phyloP scores from a whole-genome alignment of 2,797 vertebrate species.

The Erpetoichthys calabaricus region DNA sequence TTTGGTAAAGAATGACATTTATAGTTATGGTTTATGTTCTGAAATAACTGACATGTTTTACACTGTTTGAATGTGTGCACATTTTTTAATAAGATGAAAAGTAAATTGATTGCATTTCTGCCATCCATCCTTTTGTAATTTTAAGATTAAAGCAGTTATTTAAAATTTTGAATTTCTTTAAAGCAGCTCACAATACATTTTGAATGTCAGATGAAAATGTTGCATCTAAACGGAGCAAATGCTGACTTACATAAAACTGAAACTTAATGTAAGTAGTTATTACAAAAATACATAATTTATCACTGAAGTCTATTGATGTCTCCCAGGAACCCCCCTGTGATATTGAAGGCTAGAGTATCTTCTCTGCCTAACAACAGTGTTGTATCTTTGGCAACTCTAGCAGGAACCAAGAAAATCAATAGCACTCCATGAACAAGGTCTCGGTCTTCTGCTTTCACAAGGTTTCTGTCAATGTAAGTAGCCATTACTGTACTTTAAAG shows the following conservation, averaged over 20 bases:
- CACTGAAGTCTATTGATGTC: conserved; percentile 31
- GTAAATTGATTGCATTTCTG: too few species aligned
- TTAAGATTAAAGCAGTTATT: too few species aligned
- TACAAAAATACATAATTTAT: conserved; percentile 55
- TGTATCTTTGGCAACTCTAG: conserved; percentile 56
- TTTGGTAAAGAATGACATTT: too few species aligned
- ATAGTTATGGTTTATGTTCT: too few species aligned
- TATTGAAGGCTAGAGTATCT: conserved; percentile 52
- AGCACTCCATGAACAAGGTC: conserved; percentile 58
- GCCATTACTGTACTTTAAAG: conserved; percentile 67
- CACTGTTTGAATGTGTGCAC: too few species aligned
- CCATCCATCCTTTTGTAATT: too few species aligned
- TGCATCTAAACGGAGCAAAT: conserved; percentile 16
- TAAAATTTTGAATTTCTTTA: too few species aligned
- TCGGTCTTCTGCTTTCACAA: conserved; percentile 55
- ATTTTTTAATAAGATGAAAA: too few species aligned
- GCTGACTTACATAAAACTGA: conserved; percentile 48
- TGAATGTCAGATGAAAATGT: too few species aligned
- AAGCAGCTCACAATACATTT: too few species aligned
- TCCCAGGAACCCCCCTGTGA: conserved; percentile 50
- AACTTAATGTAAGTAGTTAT: conserved; percentile 45
- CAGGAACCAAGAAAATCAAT: conserved; percentile 60
- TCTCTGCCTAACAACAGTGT: conserved; percentile 48
- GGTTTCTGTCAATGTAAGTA: conserved; percentile 62
- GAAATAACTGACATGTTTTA: too few species aligned